Conservation (phyloP, 2,113 vertebrate genomes). For the Rhinolophus ferrumequinum region DNA sequence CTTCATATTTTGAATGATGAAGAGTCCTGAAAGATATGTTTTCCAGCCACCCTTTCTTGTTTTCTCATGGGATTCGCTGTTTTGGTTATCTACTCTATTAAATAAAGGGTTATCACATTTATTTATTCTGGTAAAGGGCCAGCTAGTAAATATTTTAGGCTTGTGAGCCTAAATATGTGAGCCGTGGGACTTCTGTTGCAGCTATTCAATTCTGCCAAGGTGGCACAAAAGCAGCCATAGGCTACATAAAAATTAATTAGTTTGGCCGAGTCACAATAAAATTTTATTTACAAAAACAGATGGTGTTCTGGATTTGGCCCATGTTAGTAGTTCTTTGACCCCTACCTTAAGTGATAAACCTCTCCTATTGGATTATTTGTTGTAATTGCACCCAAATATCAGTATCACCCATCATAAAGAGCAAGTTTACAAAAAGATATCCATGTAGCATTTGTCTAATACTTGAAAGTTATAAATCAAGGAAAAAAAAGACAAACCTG, state of each 20-base stretch:
- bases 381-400: not conserved
- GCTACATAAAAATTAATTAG: not conserved
- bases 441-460: not conserved
- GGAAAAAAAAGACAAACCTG: not conserved
- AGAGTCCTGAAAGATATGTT: not conserved
- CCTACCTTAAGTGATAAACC: not conserved
- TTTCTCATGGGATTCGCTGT: not conserved
- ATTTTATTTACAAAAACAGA: not conserved
- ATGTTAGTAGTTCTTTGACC: not conserved
- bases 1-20: not conserved
- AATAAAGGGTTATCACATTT: not conserved
- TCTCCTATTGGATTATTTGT: not conserved
- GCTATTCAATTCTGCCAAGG: not conserved
- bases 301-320: not conserved
- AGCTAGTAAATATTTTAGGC: not conserved
- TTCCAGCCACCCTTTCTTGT: not conserved
- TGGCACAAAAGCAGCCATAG: not conserved
- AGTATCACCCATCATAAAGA: not conserved
- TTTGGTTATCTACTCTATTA: not conserved
- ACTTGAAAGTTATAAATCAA: not conserved
- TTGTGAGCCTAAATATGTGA: not conserved
- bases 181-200: not conserved
- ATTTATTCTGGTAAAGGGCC: not conserved
- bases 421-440: not conserved
- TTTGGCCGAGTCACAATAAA: not conserved